A percentile compares a stretch with the other conserved stretches of the same genome.
Conservation (phyloP, 1,140 invertebrate species). For the Tribolium castaneum region DNA sequence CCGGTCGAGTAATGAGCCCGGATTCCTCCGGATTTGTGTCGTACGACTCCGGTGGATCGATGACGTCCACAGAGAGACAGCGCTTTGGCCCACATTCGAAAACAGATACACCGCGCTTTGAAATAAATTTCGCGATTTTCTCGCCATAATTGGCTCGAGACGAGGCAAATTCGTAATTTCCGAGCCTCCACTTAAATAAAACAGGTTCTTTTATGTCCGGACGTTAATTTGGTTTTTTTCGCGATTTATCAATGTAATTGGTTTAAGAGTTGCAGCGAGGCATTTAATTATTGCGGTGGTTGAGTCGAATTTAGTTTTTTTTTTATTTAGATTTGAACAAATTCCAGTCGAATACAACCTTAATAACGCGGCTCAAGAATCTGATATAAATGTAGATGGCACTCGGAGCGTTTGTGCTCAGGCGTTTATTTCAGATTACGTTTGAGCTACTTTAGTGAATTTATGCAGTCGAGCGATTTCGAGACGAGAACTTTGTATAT, state of each 20-base stretch:
- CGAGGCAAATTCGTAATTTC: not conserved
- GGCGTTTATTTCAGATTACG: conserved; percentile 9
- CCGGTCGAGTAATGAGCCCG: not conserved
- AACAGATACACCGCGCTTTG: conserved; percentile 3
- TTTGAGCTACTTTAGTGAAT: not conserved
- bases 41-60: not conserved
- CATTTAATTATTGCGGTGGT: not conserved
- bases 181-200: not conserved
- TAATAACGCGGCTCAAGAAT: conserved; percentile 3
- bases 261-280: not conserved
- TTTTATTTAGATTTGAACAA: too few relatives aligned
- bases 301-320: too few relatives aligned
- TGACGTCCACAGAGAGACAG: not conserved
- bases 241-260: not conserved
- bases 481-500: not conserved
- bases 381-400: not conserved
- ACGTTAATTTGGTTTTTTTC: not conserved
- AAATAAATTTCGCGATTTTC: not conserved
- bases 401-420: not conserved
- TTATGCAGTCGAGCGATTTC: conserved; percentile 8
- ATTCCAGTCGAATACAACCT: not conserved
- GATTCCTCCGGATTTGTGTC: conserved; percentile 2
- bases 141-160: not conserved
- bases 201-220: not conserved
- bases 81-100: conserved; percentile 18